Evolutionary conservation across 1,140 invertebrate species (phyloP), one percentile per base, ranked within the genome.

Genomic region (Centruroides sculpturatus): DNA sequence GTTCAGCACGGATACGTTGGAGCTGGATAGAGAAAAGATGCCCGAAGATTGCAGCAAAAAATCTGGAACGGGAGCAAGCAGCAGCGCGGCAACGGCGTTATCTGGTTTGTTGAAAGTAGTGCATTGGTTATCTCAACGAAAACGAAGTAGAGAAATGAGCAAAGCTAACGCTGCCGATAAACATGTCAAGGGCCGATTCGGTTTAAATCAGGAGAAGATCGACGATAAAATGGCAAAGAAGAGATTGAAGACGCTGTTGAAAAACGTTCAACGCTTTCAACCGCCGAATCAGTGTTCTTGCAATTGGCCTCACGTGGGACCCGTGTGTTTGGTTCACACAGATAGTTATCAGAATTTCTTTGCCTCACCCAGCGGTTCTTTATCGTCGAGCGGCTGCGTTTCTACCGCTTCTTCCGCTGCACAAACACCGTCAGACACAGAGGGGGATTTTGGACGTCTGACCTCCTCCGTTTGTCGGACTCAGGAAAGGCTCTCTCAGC

Each of bases 31-130:
- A 41, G 41, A 41, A 8, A 41, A 41, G 41, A 41, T 41, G 41
- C 41, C 41, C 41, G 41, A 41, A 8, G 41, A 41, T 8, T 41
- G 41, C 41, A 41, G 41, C 41, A 41, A 41, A 8, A 41, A 41
- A 41, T 53, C 51, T 36, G 35, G 23, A 23, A 51, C 49, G 12
- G 35, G 51, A 6, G 35, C 23, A 23, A 8, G 5, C 8, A 53
- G 51, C 8, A 59, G 59, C 5, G 56, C 59, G 3, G 54, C 59
- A 4, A 56, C 46, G 3, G 59, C 64, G 7, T 59, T 65, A 58
- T 63, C 64, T 0, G 64, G 64, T 0, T 50, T 65, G 1, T 41
- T 65, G 9, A 65, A 65, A 35, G 59, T 65, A 7, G 64, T 63
- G 1, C 64, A 62, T 4, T 65, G 64, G 64, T 49, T 65, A 12